Evolutionary conservation across 2,888 invertebrate genomes (phyloP).

Genomic region (Drosophila buzzatii): DNA sequence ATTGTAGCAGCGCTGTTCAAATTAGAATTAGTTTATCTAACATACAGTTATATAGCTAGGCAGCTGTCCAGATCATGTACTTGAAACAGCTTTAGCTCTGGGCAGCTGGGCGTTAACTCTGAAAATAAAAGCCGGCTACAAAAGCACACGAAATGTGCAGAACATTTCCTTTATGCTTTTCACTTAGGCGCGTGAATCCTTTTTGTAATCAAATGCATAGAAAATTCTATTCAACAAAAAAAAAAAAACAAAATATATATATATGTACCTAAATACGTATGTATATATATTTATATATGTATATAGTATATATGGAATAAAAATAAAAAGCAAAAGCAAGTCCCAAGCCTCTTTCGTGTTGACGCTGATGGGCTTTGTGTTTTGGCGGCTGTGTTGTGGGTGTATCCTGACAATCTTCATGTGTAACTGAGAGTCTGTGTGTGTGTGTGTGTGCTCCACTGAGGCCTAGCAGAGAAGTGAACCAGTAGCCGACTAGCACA

Average conservation of each 20-base stretch:
- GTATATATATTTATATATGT: neutral
- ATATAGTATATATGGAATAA: constrained; percentile 1
- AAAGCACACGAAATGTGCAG: constrained; percentile 42
- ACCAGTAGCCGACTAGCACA: constrained; percentile 10
- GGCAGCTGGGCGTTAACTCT: neutral
- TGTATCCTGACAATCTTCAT: constrained; percentile 48
- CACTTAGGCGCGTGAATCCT: constrained; percentile 78
- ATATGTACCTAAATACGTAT: constrained; percentile 4
- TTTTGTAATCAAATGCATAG: constrained; percentile 79
- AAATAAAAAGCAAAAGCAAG: constrained; percentile 23
- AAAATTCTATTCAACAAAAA: constrained; percentile 63
- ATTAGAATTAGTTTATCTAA: neutral
- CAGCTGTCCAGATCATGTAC: neutral
- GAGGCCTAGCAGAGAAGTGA: constrained; percentile 32
- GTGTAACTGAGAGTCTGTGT: constrained; percentile 23
- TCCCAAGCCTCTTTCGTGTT: constrained; percentile 79
- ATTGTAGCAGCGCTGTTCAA: constrained; percentile 10
- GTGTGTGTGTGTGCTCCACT: constrained; percentile 61
- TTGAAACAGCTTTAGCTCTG: neutral
- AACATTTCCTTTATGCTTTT: constrained; percentile 61
- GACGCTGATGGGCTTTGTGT: constrained; percentile 75
- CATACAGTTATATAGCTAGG: constrained; percentile 16
- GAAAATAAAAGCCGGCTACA: constrained; percentile 11
- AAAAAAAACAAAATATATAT: constrained; percentile 11
- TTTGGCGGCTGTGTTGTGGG: constrained; percentile 51